Evolutionary conservation across 2,113 vertebrate species (phyloP), one percentile per base, ranked within the genome.

Genomic region (Tauraco erythrolophus): DNA sequence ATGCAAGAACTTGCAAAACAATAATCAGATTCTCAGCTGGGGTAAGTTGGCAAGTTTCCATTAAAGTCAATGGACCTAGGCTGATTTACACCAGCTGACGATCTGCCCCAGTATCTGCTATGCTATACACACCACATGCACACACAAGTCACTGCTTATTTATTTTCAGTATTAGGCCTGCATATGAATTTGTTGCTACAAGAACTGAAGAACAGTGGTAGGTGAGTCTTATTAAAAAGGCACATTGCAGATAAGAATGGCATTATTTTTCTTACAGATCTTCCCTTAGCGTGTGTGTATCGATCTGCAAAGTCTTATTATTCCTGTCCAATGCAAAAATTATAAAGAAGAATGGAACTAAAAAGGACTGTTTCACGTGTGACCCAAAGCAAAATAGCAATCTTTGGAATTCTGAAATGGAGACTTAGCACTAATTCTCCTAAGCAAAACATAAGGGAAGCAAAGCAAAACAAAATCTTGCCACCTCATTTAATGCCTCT

Each of bases 11-110:
- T 97, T 96, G 70, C 89, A 95, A 96, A 96, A 96, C 94, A 97
- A 97, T 97, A 97, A 97, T 97, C 96, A 97, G 95, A 96, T 95
- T 96, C 96, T 97, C 96, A 96, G 95, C 94, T 95, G 95, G 96
- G 80, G 92, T 95, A 97, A 92, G 94, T 95, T 96, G 97, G 96
- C 97, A 97, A 89, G 64, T 84, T 96, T 97, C 97, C 97, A 96
- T 94, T 96, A 95, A 95, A 97, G 92, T 97, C 94, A 97, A 95
- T 96, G 97, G 94, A 97, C 92, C 96, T 81, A 97, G 92, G 91
- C 94, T 95, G 96, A 96, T 97, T 96, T 97, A 95, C 95, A 97
- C 94, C 92, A 96, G 95, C 96, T 97, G 94, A 97, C 92, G 91
- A 96, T 97, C 91, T 97, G 95, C 95, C 92, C 96, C 92, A 48